A percentile compares a stretch with the other conserved stretches of the same genome.
phyloP scores from a whole-genome alignment of 2,113 vertebrate species.

The Tachysurus fulvidraco region DNA sequence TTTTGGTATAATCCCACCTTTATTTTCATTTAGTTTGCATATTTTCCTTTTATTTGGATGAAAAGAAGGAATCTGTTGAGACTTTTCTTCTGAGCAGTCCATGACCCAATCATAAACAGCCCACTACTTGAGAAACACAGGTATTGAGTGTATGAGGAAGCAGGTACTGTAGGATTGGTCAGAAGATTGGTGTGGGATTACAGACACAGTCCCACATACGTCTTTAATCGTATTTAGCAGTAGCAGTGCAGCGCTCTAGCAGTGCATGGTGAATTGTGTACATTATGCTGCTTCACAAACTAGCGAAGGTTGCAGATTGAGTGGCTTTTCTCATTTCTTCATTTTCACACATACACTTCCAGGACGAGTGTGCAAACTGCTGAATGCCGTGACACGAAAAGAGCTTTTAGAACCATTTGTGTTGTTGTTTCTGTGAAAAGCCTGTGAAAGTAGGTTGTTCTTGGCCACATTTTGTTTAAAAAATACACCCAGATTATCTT shows the following conservation, averaged over 20 bases:
- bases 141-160: not conserved
- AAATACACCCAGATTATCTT: not conserved
- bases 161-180: not conserved
- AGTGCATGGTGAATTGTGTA: not conserved
- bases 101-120: not conserved
- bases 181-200: not conserved
- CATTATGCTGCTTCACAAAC: not conserved
- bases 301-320: not conserved
- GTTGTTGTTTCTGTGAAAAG: not conserved
- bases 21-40: not conserved
- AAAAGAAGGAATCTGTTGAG: not conserved
- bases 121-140: not conserved
- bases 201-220: not conserved
- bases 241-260: not conserved
- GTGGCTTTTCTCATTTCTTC: not conserved
- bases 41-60: not conserved
- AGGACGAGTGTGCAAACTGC: not conserved
- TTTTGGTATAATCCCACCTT: not conserved
- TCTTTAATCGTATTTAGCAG: not conserved
- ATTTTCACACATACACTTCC: not conserved
- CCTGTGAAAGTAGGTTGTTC: not conserved
- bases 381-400: not conserved
- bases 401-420: not conserved
- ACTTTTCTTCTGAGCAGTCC: not conserved
- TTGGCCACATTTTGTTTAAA: not conserved